phyloP scores from a whole-genome alignment of 2,797 vertebrate species.

The Peromyscus aztecus region DNA sequence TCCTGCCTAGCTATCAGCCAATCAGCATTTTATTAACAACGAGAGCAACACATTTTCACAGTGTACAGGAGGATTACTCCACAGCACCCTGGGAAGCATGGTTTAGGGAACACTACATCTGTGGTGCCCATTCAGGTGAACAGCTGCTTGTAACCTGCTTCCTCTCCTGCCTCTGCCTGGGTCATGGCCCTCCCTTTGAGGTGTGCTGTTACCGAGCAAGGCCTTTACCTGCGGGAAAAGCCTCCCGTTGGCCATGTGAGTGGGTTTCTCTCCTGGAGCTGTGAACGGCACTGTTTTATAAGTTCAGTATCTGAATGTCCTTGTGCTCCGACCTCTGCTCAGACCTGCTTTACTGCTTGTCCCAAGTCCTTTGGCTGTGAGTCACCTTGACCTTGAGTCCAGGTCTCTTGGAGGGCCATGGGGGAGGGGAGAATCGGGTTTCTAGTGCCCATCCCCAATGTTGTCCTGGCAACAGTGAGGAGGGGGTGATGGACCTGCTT shows the following conservation, averaged over 20 bases:
- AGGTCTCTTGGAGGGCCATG: not conserved
- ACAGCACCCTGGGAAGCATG: rapidly evolving
- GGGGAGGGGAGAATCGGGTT: not conserved
- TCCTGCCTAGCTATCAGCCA: not conserved
- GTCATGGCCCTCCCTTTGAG: not conserved
- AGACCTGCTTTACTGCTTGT: not conserved
- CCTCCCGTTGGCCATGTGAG: not conserved
- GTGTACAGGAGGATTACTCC: not conserved
- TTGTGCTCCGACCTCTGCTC: not conserved
- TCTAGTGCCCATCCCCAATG: not conserved
- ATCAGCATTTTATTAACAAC: not conserved
- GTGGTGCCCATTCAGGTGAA: not conserved
- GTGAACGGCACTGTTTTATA: not conserved
- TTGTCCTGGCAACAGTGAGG: not conserved
- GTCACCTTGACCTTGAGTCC: not conserved
- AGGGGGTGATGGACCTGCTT: not conserved
- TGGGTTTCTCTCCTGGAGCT: not conserved
- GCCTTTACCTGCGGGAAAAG: not conserved
- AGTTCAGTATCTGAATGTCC: not conserved
- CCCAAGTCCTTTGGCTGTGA: not conserved
- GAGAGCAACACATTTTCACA: not conserved
- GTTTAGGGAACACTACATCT: not conserved
- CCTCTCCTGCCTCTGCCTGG: not conserved
- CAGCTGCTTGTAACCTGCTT: not conserved
- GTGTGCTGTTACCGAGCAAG: not conserved